These are phyloP conservation scores for Enteromius anoplus DNA, from an alignment of 2,797 vertebrate genomes.

Conservation along the genomic window DNA sequence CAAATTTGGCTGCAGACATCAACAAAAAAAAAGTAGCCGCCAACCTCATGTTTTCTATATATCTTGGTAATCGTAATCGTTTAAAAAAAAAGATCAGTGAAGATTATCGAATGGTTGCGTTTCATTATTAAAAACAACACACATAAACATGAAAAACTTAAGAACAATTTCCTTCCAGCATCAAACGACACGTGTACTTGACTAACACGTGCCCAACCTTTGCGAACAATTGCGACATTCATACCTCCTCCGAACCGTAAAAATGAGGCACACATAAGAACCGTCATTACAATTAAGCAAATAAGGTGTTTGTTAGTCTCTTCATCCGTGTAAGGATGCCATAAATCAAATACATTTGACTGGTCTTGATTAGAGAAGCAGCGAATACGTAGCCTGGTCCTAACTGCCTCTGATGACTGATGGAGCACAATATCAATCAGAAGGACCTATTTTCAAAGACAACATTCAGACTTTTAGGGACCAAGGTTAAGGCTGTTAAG, in stretches of 20 bases:
- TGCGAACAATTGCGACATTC: slow-evolving; percentile 41
- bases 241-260: slow-evolving; percentile 41
- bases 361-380: slow-evolving; percentile 60
- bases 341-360: slow-evolving; percentile 59
- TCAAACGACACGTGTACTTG: slow-evolving; percentile 15
- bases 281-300: slow-evolving; percentile 32
- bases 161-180: slow-evolving; percentile 31
- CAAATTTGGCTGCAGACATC: slow-evolving; percentile 18
- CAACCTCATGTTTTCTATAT: slow-evolving; percentile 1
- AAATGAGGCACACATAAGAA: slow-evolving; percentile 56
- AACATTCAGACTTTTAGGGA: slow-evolving; percentile 55
- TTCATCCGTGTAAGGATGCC: slow-evolving; percentile 10
- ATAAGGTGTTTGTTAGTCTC: slow-evolving; percentile 43
- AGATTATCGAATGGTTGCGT: not conserved
- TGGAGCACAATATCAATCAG: slow-evolving; percentile 56
- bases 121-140: not conserved
- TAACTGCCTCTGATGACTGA: slow-evolving; percentile 51
- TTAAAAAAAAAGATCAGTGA: not conserved
- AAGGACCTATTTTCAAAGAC: slow-evolving; percentile 51
- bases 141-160: not conserved
- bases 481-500: slow-evolving; percentile 58
- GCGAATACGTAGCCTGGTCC: slow-evolving; percentile 56
- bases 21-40: not conserved
- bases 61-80: not conserved
- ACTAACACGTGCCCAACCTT: slow-evolving; percentile 42